These are phyloP conservation scores for Ciconia boyciana DNA, from an alignment of 2,113 vertebrate species.

Conservation along the genomic window DNA sequence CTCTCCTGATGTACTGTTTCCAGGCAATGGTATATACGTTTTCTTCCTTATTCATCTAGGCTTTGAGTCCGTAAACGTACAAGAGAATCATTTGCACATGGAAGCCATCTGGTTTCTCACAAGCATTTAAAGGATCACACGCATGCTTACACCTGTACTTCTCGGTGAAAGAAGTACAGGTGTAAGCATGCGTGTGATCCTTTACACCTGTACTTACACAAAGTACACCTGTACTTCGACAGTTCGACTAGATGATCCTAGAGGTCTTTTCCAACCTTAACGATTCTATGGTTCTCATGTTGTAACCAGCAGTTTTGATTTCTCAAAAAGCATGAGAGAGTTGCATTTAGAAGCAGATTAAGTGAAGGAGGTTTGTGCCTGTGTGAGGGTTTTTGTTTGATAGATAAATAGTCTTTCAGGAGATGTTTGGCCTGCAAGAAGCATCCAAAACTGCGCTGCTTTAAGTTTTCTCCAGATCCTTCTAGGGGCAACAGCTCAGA, in stretches of 20 bases:
- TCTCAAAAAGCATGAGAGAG: not conserved
- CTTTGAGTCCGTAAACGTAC: not conserved
- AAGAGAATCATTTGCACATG: not conserved
- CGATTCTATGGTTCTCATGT: no score
- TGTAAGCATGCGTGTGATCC: no score
- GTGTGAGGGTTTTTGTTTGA: not conserved
- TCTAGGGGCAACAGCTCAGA: not conserved
- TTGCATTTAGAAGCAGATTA: not conserved
- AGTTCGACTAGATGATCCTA: no score
- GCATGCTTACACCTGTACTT: not conserved
- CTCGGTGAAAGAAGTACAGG: no score
- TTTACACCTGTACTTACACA: no score
- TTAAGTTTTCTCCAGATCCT: not conserved
- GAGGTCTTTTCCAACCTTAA: no score
- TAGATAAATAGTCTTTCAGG: not conserved
- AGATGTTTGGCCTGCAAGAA: not conserved
- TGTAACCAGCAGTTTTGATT: not conserved
- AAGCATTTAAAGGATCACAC: not conserved
- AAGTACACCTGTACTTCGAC: no score
- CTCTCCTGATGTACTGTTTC: not conserved
- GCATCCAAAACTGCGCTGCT: not conserved
- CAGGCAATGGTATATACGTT: not conserved
- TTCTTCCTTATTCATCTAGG: not conserved
- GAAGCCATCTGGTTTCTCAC: not conserved
- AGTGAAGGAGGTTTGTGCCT: not conserved